Percentiles rank a stretch among this genome's conserved stretches.
These are phyloP conservation scores for Conger conger DNA, from an alignment of 2,113 vertebrate genomes.

Conservation along the genomic window DNA sequence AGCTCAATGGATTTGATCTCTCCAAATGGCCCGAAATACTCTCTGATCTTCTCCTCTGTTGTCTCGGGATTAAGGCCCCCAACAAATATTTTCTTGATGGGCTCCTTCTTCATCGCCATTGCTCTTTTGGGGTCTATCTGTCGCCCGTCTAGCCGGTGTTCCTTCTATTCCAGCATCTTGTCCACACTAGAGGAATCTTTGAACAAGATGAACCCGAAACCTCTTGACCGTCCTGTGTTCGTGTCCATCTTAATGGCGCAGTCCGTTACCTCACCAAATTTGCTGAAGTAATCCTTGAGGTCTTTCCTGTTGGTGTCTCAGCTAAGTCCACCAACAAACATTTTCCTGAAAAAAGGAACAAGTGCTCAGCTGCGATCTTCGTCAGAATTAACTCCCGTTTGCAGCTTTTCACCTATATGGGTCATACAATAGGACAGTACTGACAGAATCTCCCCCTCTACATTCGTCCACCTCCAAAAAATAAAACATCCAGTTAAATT, in stretches of 20 bases:
- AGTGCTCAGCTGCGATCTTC: too few relatives aligned
- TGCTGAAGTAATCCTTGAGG: conserved; percentile 98
- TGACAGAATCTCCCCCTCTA: too few relatives aligned
- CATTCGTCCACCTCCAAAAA: neutral
- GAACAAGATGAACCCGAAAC: conserved; percentile 98
- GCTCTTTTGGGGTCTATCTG: conserved; percentile 97
- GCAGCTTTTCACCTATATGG: too few relatives aligned
- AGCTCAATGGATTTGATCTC: conserved; percentile 98
- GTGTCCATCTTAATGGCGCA: conserved; percentile 99
- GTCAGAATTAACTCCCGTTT: too few relatives aligned
- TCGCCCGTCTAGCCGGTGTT: conserved; percentile 91
- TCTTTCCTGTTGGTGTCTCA: conserved; percentile 99
- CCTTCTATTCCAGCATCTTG: conserved; percentile 95
- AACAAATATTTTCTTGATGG: conserved; percentile 97
- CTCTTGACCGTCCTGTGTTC: conserved; percentile 92
- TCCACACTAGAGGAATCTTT: conserved; percentile 90
- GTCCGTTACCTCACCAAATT: conserved; percentile 95
- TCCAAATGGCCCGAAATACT: conserved; percentile 93
- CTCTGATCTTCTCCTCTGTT: conserved; percentile 91
- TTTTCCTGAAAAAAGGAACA: conserved; percentile 79
- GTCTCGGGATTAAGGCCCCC: conserved; percentile 96
- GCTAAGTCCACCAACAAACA: conserved; percentile 97
- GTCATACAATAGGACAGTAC: too few relatives aligned
- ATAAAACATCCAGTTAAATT: neutral
- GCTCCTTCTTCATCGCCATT: conserved; percentile 98